phyloP scores from a whole-genome alignment of 2,888 invertebrate species.

The Lydus trimaculatus region DNA sequence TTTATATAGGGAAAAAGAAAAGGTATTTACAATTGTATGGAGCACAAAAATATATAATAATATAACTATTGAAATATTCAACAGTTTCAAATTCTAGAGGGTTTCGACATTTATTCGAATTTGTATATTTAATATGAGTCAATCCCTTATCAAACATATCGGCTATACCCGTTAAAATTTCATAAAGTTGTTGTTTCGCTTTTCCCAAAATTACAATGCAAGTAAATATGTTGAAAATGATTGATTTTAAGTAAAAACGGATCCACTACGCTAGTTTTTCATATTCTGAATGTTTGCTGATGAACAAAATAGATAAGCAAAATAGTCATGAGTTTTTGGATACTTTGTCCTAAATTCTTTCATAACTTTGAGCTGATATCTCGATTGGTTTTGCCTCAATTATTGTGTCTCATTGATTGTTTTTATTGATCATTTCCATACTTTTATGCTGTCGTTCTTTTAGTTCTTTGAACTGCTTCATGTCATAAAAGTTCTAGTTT shows the following conservation, averaged over 20 bases:
- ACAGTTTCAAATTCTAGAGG: background rate
- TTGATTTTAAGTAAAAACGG: background rate
- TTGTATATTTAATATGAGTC: background rate
- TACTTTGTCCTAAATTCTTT: no score
- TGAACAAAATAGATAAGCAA: background rate
- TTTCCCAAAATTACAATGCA: background rate
- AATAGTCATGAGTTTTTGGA: no score
- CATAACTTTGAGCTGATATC: no score
- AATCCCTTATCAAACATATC: background rate
- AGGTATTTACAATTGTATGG: background rate
- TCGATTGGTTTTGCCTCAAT: background rate
- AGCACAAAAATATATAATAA: background rate
- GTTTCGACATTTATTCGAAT: background rate
- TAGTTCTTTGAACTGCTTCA: background rate
- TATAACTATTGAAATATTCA: constrained; percentile 5
- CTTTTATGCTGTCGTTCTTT: background rate
- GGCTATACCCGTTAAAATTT: background rate
- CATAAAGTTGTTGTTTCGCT: background rate
- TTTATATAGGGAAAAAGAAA: background rate
- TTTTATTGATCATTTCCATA: background rate
- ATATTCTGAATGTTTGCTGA: no score
- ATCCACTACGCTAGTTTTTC: background rate
- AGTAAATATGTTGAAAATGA: background rate
- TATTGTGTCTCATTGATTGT: background rate
- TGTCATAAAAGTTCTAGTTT: background rate